Base-by-base conservation (phyloP, 2,888 invertebrate species). In the Sussaba pulchella region DNA sequence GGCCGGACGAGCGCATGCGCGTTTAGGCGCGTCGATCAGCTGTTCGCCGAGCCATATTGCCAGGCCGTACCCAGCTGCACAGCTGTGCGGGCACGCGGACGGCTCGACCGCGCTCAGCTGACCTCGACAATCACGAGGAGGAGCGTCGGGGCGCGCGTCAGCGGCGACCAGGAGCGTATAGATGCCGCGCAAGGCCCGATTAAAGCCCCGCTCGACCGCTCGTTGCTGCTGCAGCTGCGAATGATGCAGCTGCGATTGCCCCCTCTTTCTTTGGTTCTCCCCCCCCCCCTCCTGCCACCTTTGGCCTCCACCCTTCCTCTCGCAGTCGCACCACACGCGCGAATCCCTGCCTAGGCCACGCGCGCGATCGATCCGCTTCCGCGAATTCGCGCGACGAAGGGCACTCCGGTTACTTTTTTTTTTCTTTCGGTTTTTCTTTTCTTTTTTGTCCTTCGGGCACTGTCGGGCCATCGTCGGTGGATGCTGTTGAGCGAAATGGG, bases 1-100 rank as follows among this genome's bases (percentile, higher is more conserved):
- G 59, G 64, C 67, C 50, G 36, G 50, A 41, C 24, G 10, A 31
- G 86, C 90, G 89, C 88, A 87, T 87, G 89, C 88, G 85, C 82
- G 73, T 21, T 12, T 57, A 52, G 57, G 57, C 24, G 57, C 59
- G 54, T 57, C 85, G 88, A 91, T 91, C 91, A 91, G 91, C 91
- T 91, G 91, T 91, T 91, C 85, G 72, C 14, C n/a, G 50, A 78
- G 90, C 90, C 90, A 91, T 91, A 87, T 91, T 89, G 86, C 82
- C 86, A 85, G 81, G 74, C 78, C 81, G 79, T 79, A 47, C 50
- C n/a, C 90, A 90, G 90, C 91, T 90, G 91, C 89, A 71, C 69
- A 88, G 87, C 87, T 87, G 84, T 87, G 84, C 81, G 86, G 88
- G 87, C 87, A 86, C 84, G 87, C 83, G 81, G 86, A 82, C 81